Percentiles rank a stretch among this genome's conserved stretches.
Conservation (phyloP, 2,113 vertebrate species). For the Castor canadensis region DNA sequence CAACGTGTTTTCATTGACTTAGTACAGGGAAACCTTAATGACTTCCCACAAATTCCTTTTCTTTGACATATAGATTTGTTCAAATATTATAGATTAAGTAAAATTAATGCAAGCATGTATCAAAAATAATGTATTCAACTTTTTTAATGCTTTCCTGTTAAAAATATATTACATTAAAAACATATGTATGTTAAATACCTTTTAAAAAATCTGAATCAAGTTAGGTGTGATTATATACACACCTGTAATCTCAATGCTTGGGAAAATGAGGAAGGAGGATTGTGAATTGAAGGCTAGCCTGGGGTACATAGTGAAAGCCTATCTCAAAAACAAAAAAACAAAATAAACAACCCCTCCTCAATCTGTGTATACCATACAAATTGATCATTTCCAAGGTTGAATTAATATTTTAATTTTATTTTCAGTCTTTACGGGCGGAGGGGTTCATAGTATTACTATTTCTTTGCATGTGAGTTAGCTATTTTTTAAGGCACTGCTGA, state of each 20-base stretch:
- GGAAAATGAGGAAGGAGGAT: not conserved
- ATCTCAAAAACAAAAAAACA: not conserved
- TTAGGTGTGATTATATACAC: not conserved
- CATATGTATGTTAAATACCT: not conserved
- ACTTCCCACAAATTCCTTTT: conserved; percentile 68
- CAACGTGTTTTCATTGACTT: conserved; percentile 91
- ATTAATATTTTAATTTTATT: conserved; percentile 36
- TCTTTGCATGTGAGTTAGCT: not conserved
- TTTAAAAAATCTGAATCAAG: conserved; percentile 1
- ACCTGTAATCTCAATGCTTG: not conserved
- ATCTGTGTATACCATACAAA: not conserved
- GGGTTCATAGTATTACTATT: not conserved
- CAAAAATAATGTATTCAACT: not conserved
- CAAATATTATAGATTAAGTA: conserved; percentile 22
- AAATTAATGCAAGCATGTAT: not conserved
- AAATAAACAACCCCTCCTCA: not conserved
- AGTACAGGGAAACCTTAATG: conserved; percentile 90
- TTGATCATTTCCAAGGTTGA: not conserved
- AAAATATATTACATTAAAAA: conserved; percentile 25
- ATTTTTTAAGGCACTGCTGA: not conserved
- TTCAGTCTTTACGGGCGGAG: not conserved
- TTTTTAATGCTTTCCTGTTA: not conserved
- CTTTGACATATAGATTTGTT: not conserved
- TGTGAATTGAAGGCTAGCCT: not conserved
- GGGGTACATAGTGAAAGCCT: not conserved